Base-by-base conservation (phyloP, 2,113 vertebrate species). In the Oryzias javanicus region DNA sequence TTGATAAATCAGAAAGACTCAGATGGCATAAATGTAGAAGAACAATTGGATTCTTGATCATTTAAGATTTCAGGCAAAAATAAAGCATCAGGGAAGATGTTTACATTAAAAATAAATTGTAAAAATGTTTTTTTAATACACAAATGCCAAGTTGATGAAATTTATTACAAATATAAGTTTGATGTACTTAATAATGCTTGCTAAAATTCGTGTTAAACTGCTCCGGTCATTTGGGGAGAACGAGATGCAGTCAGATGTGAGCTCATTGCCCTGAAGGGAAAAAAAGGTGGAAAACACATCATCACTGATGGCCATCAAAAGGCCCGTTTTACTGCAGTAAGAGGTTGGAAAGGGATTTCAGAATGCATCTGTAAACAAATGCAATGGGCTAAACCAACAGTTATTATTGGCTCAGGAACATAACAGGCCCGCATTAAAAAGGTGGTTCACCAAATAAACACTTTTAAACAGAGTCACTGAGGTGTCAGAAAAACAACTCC, bases 221-320 rank as follows among this genome's bases (percentile, higher is more conserved):
- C 17, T 55, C 20, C n/a, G 15, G 14, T 60, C 18, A 8, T 56
- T 17, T 5, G 46, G 41, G 4, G 16, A 27, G 5, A 72, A 66
- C 48, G 74, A 83, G 63, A 81, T 45, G 53, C 78, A 67, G 68
- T 83, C 77, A 75, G 42, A 73, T 67, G 70, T 84, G 80, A 86
- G 81, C 71, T 85, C 76, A 84, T 67, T n/a, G 61, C 63, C 54
- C 55, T 42, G 59, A 70, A 60, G 52, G 80, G 49, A 58, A 60
- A 71, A 54, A 70, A 50, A 62, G 70, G 54, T 74, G 82, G 78
- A 85, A 86, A 88, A 72, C 83, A 76, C 60, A 74, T 87, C 82
- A 86, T 50, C 57, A 59, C 45, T 42, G 72, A 14, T 60, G 59
- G 55, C 86, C 88, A 80, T 88, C 78, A 90, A 86, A 86, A 67